Conservation (phyloP, 2,888 invertebrate species). For the Crepidodera aurea region DNA sequence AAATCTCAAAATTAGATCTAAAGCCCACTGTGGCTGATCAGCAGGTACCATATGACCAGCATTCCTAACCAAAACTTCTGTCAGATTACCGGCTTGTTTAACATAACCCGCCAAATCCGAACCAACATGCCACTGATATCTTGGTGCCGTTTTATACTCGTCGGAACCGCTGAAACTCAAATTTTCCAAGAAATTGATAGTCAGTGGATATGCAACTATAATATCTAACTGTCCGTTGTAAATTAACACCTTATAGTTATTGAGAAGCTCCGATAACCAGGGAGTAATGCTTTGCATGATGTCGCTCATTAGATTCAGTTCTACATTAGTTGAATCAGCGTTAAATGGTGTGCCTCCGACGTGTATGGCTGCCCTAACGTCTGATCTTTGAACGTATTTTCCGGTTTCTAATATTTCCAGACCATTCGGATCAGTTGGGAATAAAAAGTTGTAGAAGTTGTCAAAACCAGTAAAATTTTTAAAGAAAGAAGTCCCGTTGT, state of each 20-base stretch:
- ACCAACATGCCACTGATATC: constrained; percentile 75
- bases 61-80: constrained; percentile 77
- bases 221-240: constrained; percentile 93
- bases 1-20: constrained; percentile 76
- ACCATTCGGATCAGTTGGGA: constrained; percentile 65
- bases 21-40: constrained; percentile 81
- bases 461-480: constrained; percentile 78
- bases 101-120: constrained; percentile 78
- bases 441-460: constrained; percentile 78
- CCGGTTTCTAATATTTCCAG: constrained; percentile 64
- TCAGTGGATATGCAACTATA: constrained; percentile 87
- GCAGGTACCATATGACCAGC: constrained; percentile 85
- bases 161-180: constrained; percentile 74
- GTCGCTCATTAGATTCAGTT: constrained; percentile 75
- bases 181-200: constrained; percentile 78
- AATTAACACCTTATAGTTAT: constrained; percentile 76
- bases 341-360: constrained; percentile 83
- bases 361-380: constrained; percentile 79
- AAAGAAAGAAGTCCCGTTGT: constrained; percentile 68
- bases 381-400: constrained; percentile 69
- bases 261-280: constrained; percentile 73
- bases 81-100: constrained; percentile 74
- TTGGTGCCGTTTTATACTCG: constrained; percentile 71
- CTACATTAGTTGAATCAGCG: constrained; percentile 68
- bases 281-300: constrained; percentile 83